phyloP scores from a whole-genome alignment of 64 coral and sea anemone genomes.

The Montipora foliosa region DNA sequence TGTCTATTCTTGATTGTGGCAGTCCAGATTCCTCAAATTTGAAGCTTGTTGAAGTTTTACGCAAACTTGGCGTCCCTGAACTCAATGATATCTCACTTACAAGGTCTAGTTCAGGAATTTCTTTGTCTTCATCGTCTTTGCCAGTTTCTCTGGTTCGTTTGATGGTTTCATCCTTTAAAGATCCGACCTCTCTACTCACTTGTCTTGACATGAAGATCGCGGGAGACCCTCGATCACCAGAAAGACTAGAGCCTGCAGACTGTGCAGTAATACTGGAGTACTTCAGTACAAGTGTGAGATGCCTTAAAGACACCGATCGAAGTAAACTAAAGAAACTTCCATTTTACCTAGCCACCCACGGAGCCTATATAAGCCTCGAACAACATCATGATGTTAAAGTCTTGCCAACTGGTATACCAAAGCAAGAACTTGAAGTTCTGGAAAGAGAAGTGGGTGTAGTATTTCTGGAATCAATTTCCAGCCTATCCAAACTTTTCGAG shows the following conservation, averaged over 20 bases:
- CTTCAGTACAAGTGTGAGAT: neutral
- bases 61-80: slow-evolving; percentile 1
- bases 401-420: slow-evolving; percentile 11
- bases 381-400: neutral
- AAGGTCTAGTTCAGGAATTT: neutral
- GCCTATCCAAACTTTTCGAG: neutral
- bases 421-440: slow-evolving; percentile 4
- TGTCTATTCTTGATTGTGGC: neutral
- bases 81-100: neutral
- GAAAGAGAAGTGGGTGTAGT: neutral
- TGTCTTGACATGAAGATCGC: slow-evolving; percentile 17
- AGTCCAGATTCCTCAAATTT: neutral
- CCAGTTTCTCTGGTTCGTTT: neutral
- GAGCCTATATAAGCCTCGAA: neutral
- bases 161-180: slow-evolving; percentile 37
- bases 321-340: slow-evolving; percentile 19
- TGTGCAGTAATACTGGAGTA: slow-evolving; percentile 10
- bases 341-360: slow-evolving; percentile 33
- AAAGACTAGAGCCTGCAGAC: neutral
- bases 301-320: neutral
- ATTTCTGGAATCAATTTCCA: neutral
- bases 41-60: neutral
- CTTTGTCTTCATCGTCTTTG: neutral
- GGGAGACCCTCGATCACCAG: neutral
- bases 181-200: slow-evolving; percentile 1